phyloP scores from a whole-genome alignment of 2,113 vertebrate genomes.

The Callorhinus ursinus region DNA sequence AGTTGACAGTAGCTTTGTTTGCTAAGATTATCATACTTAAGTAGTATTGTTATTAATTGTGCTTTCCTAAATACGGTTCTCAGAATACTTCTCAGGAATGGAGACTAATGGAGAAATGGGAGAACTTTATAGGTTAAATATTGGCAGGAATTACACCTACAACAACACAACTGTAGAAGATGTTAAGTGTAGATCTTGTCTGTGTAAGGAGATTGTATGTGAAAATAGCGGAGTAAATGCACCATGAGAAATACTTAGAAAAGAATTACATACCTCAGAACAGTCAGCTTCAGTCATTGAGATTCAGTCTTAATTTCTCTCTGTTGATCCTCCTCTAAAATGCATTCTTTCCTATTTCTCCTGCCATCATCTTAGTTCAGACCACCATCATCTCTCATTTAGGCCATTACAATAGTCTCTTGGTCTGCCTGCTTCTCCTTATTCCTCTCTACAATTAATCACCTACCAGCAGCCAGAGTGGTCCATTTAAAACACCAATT shows the following conservation, averaged over 20 bases:
- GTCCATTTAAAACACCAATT: background rate
- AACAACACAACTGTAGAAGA: background rate
- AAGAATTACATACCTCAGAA: constrained; percentile 16
- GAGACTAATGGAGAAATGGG: background rate
- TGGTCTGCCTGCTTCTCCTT: background rate
- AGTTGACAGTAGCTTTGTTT: background rate
- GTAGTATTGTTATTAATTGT: background rate
- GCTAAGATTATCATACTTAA: background rate
- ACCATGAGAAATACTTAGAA: background rate
- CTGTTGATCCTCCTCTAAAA: background rate
- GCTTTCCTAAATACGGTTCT: background rate
- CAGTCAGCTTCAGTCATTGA: background rate
- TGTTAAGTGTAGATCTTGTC: background rate
- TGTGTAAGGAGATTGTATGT: background rate
- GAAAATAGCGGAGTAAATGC: background rate
- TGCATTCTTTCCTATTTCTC: background rate
- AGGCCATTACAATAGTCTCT: background rate
- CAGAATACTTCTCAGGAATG: background rate
- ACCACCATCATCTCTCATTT: background rate
- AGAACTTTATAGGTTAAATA: background rate
- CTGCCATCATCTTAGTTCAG: background rate
- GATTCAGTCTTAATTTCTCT: background rate
- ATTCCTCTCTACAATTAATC: background rate
- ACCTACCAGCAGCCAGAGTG: background rate
- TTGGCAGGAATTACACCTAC: background rate